phyloP scores from a whole-genome alignment of 2,797 vertebrate genomes.

The Siniperca obscura region DNA sequence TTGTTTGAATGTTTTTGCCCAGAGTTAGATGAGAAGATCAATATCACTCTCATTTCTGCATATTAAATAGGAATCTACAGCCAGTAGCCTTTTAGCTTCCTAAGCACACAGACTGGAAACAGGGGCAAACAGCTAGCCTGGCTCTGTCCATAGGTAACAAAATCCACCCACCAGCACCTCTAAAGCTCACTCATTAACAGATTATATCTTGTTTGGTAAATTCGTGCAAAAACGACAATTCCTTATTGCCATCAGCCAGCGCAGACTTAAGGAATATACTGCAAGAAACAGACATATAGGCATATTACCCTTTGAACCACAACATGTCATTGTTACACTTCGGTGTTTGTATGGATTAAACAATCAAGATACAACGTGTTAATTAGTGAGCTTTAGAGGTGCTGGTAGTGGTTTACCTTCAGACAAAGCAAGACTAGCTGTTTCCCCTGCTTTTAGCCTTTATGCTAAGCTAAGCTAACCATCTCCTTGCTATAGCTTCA shows the following conservation, averaged over 20 bases:
- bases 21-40: neutral
- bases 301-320: too few relatives aligned
- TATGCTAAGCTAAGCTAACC: slow-evolving; percentile 5
- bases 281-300: too few relatives aligned
- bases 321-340: neutral
- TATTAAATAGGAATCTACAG: neutral
- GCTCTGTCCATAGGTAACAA: neutral
- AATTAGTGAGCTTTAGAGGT: neutral
- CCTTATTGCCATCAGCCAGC: too few relatives aligned
- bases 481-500: neutral
- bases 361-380: neutral
- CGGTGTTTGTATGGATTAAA: neutral
- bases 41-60: neutral
- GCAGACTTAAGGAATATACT: too few relatives aligned
- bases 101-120: neutral
- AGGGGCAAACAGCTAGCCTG: too few relatives aligned
- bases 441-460: neutral
- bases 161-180: neutral
- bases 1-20: neutral
- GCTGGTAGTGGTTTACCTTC: neutral
- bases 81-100: neutral
- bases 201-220: neutral
- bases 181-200: neutral
- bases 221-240: too few relatives aligned
- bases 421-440: neutral